Evolutionary conservation across 2,888 invertebrate genomes (phyloP), one percentile per base, ranked within the genome.

Genomic region (Drosophila borborema): DNA sequence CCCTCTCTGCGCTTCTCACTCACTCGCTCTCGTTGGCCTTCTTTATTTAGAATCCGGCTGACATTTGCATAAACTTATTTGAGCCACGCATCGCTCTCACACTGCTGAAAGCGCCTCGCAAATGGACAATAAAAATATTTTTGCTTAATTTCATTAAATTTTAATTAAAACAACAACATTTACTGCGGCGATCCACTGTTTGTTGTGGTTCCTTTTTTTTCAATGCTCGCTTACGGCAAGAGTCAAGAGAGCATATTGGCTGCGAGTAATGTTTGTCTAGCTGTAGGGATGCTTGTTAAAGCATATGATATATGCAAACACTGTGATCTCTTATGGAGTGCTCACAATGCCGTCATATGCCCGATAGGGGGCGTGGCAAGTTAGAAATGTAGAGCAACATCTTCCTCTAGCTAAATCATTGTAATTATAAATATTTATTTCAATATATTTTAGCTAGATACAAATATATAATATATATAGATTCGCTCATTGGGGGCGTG

Each of bases 81-180:
- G 20, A 16, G 34, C 23, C 41, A 28, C 18, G 64, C 46, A 51
- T 60, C 1, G 14, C 58, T 53, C 55, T 12, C n/a, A n/a, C 48
- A 2, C 48, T 3, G 48, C 64, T 67, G 75, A 67, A 14, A 18
- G 28, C 10, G 10, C 10, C 10, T 18, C 2, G 9, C 43, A 45
- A 46, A 23, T 75, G 84, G 73, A 48, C 77, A 81, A 67, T 81
- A 56, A 74, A 76, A 74, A 76, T 76, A 76, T 77, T 80, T 72
- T 73, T 63, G 23, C 58, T 77, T 69, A 77, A 81, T 86, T 86
- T 71, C 72, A 86, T 86, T 72, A 74, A 81, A 77, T 63, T 89
- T 86, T 81, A 86, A 83, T 89, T 86, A 75, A 83, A 81, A 58
- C 63, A 62, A 45, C 64, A 62, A 58, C 64, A 64, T 46, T 48